phyloP scores from a whole-genome alignment of 35 echinoderm and acorn worm species.

The Stichopus chloronotus region DNA sequence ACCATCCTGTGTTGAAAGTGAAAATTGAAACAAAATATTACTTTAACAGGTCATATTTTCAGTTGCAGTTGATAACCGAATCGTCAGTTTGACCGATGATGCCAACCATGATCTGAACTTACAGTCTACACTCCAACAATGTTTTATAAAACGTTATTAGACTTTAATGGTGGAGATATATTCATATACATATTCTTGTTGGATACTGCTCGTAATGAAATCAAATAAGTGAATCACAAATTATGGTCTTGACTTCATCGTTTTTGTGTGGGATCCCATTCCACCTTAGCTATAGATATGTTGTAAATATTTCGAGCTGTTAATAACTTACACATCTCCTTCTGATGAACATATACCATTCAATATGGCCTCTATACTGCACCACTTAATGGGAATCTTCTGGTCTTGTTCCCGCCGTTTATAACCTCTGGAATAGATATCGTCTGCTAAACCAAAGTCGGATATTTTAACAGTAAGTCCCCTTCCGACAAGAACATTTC shows the following conservation, averaged over 20 bases:
- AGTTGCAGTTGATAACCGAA: not conserved
- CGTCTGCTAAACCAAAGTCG: constrained; percentile 60
- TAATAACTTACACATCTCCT: constrained; percentile 61
- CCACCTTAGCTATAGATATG: no score
- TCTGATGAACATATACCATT: constrained; percentile 57
- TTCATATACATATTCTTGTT: no score
- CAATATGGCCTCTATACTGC: constrained; percentile 56
- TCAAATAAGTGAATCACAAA: no score
- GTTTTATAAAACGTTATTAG: no score
- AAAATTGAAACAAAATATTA: not conserved
- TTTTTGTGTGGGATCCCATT: no score
- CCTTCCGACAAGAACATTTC: constrained; percentile 52
- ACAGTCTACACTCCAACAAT: no score
- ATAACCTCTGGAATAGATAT: constrained; percentile 53
- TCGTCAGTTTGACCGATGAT: no score
- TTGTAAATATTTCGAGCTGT: no score
- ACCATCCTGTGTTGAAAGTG: constrained; percentile 38
- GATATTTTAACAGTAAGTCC: constrained; percentile 54
- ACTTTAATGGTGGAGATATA: no score
- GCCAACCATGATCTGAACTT: no score
- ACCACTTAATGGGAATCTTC: constrained; percentile 65
- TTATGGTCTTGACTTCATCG: no score
- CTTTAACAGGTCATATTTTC: not conserved
- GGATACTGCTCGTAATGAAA: no score
- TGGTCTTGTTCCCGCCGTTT: constrained; percentile 34